Percentiles rank a stretch among this genome's conserved stretches.
These are phyloP conservation scores for Sipha flava DNA, from an alignment of 1,140 invertebrate genomes.

Conservation along the genomic window DNA sequence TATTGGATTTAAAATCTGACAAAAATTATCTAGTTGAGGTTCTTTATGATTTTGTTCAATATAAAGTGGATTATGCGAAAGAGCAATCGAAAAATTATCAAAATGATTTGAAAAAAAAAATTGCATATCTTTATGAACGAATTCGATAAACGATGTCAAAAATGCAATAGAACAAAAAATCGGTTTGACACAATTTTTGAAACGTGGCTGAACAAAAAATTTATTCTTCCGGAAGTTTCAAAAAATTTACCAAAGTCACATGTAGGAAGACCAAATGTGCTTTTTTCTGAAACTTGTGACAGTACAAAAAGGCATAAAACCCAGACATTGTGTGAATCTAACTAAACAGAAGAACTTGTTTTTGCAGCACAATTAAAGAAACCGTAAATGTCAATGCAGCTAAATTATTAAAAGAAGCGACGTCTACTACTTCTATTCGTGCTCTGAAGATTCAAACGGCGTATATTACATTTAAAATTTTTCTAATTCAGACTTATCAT, in stretches of 20 bases:
- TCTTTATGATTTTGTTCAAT: neutral
- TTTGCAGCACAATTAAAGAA: neutral
- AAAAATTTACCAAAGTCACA: no score
- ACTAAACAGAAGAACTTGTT: neutral
- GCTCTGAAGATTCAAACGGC: neutral
- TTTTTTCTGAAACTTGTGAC: no score
- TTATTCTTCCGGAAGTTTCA: no score
- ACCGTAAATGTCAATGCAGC: neutral
- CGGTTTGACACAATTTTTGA: neutral
- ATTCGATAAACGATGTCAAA: neutral
- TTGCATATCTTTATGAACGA: neutral
- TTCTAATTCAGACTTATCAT: conserved; percentile 38
- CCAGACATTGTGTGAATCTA: no score
- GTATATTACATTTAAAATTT: conserved; percentile 37
- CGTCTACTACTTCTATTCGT: neutral
- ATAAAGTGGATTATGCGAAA: neutral
- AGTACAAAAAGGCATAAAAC: no score
- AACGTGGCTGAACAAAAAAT: neutral
- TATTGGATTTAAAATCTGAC: neutral
- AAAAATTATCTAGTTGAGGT: neutral
- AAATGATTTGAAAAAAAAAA: neutral
- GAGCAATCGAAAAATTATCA: neutral
- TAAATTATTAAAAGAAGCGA: neutral
- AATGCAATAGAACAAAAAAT: neutral
- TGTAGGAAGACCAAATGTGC: no score